Evolutionary conservation across 2,113 vertebrate genomes (phyloP).

Genomic region (Labeo catla): DNA sequence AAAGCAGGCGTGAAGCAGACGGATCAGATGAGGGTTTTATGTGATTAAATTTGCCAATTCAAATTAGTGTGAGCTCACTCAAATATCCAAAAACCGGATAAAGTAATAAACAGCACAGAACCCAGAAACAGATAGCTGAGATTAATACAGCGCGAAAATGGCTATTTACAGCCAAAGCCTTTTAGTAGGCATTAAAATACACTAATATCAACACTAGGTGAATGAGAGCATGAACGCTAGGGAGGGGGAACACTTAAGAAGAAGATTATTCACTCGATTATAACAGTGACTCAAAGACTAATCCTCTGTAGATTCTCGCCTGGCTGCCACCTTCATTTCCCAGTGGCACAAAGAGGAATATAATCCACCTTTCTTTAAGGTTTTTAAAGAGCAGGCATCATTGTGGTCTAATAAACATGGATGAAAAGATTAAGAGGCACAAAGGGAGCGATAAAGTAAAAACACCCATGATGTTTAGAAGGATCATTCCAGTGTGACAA

Average conservation of each 20-base stretch:
- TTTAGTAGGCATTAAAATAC: slow-evolving; percentile 36
- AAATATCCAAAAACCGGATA: neutral
- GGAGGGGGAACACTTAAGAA: slow-evolving; percentile 13
- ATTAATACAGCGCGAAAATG: slow-evolving; percentile 5
- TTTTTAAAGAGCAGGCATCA: slow-evolving; percentile 11
- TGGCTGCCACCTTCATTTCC: slow-evolving; percentile 25
- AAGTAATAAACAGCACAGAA: slow-evolving; percentile 11
- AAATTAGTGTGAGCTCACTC: neutral
- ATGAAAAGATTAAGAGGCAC: slow-evolving; percentile 2
- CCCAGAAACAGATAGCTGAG: slow-evolving; percentile 8
- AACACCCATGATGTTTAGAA: neutral
- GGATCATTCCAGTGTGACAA: neutral
- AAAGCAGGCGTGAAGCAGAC: neutral
- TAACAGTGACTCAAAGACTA: slow-evolving; percentile 30
- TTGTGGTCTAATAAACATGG: neutral
- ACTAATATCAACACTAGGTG: slow-evolving; percentile 15
- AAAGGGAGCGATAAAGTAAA: neutral
- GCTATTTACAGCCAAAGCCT: slow-evolving; percentile 33
- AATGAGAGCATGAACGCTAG: neutral
- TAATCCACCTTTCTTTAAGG: neutral
- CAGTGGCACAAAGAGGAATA: neutral
- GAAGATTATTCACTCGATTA: slow-evolving; percentile 29
- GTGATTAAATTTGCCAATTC: slow-evolving; percentile 4
- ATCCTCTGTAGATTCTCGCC: slow-evolving; percentile 18
- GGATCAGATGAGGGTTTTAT: neutral